Base-by-base conservation (phyloP, 2,797 vertebrate genomes). In the Staurois parvus region DNA sequence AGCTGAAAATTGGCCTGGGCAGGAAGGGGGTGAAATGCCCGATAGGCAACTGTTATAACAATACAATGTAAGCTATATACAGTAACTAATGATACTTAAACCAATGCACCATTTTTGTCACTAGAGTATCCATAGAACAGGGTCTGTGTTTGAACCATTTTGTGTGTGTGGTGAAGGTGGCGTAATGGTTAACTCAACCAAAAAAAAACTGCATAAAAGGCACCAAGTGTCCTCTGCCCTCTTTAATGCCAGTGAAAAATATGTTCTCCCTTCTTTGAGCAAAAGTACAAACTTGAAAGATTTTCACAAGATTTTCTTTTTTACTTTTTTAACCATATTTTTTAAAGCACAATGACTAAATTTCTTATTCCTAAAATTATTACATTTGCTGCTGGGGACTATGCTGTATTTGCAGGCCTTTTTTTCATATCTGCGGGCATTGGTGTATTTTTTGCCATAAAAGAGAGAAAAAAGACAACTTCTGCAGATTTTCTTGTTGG, bases 371-470 rank as follows among this genome's bases (percentile, higher is more conserved):
- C 90, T 17, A 62, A 78, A 37, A 83, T 90, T 8, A 93, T 94
- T 85, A 96, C 85, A 5, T 97, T 97, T 45, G 45, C 88, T 21
- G 26, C 19, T 2, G 95, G 94, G 95, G 96, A 97, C 90, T 97
- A 97, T 11, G 89, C 93, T 4, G 95, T 97, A 11, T 97, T 97
- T 85, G 94, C 92, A n/a, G 89, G 70, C 0, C 91, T 97, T 0
- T 96, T 97, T 84, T 84, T 96, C 32, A 75, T 97, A 26, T 95
- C 94, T 12, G 95, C 94, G 10, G 91, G 94, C 62, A 97, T 97
- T 1, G 96, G 96, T 28, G 89, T 96, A 24, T 96, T 96, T 87
- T 97, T 97, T 84, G 96, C 96, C 1, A 88, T 97, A 34, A 96
- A 96, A 84, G 96, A 96, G 83, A 92, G 96, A 78, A 96, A 96